phyloP scores from a whole-genome alignment of 1,140 invertebrate genomes.

The Heliconius himera region DNA sequence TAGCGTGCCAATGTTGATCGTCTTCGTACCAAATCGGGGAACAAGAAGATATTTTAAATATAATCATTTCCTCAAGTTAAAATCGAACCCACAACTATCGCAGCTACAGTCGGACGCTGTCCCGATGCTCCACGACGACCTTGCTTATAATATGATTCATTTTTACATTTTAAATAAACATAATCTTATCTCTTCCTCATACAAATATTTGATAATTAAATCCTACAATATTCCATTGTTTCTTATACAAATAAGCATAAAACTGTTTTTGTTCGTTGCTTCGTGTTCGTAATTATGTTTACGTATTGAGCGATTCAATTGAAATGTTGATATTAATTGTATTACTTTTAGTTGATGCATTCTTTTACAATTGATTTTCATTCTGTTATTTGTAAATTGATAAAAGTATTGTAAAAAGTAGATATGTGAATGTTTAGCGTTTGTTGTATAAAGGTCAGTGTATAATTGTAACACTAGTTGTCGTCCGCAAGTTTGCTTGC shows the following conservation, averaged over 20 bases:
- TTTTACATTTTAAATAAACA: not conserved
- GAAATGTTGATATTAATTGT: not conserved
- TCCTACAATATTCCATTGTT: constrained; percentile 46
- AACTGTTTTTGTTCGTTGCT: constrained; percentile 36
- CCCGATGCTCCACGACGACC: too few relatives aligned
- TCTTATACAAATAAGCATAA: constrained; percentile 38
- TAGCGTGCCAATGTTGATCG: too few relatives aligned
- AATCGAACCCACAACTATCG: too few relatives aligned
- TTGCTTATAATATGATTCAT: not conserved
- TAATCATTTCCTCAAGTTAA: too few relatives aligned
- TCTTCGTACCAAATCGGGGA: too few relatives aligned
- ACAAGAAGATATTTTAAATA: too few relatives aligned
- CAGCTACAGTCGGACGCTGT: too few relatives aligned
- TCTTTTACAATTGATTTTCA: not conserved
- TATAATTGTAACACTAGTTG: too few relatives aligned
- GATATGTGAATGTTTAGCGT: not conserved
- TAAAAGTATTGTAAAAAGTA: not conserved
- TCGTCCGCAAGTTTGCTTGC: too few relatives aligned
- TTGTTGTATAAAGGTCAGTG: not conserved
- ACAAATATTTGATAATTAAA: constrained; percentile 18
- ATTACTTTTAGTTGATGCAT: constrained; percentile 2
- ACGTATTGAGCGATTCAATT: not conserved
- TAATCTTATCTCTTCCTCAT: not conserved
- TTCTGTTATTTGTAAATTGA: not conserved
- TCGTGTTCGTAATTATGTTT: constrained; percentile 18